Conservation (phyloP, 2,888 invertebrate species). For the Drosophila lutescens region DNA sequence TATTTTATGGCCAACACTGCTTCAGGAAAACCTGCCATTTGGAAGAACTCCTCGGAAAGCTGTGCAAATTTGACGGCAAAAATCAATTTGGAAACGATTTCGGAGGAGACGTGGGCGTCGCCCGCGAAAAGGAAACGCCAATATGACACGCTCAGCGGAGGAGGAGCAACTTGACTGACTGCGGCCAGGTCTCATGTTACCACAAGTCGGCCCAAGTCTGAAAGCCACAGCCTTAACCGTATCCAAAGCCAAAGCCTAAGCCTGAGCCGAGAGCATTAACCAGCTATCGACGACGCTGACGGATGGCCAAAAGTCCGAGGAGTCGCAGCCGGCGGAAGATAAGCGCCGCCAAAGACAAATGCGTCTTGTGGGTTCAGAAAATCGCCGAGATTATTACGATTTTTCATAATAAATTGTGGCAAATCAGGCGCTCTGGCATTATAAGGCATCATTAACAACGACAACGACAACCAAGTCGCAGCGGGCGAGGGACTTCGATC, state of each 20-base stretch:
- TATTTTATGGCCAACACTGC: background rate
- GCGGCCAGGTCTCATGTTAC: conserved; percentile 39
- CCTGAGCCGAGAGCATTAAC: conserved; percentile 58
- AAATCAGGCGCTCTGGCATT: conserved; percentile 83
- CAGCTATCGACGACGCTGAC: conserved; percentile 79
- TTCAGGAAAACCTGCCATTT: conserved; percentile 30
- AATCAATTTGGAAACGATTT: conserved; percentile 80
- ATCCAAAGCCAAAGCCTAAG: conserved; percentile 9
- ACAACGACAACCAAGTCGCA: conserved; percentile 59
- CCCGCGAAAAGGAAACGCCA: conserved; percentile 75
- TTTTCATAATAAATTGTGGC: conserved; percentile 83
- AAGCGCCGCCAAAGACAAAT: conserved; percentile 79
- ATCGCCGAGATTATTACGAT: conserved; percentile 79
- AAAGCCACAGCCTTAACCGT: background rate
- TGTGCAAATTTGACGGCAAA: conserved; percentile 78
- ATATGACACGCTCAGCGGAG: conserved; percentile 74
- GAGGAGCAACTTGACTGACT: conserved; percentile 42
- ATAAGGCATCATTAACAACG: conserved; percentile 80
- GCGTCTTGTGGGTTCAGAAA: conserved; percentile 79
- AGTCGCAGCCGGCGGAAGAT: conserved; percentile 50
- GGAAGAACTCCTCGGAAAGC: conserved; percentile 42
- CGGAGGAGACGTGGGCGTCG: conserved; percentile 72
- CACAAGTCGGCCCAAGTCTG: conserved; percentile 18
- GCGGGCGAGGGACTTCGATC: conserved; percentile 29
- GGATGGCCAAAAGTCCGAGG: conserved; percentile 51